Evolutionary conservation across 64 coral and sea anemone genomes (phyloP).

Genomic region (Pocillopora damicornis): DNA sequence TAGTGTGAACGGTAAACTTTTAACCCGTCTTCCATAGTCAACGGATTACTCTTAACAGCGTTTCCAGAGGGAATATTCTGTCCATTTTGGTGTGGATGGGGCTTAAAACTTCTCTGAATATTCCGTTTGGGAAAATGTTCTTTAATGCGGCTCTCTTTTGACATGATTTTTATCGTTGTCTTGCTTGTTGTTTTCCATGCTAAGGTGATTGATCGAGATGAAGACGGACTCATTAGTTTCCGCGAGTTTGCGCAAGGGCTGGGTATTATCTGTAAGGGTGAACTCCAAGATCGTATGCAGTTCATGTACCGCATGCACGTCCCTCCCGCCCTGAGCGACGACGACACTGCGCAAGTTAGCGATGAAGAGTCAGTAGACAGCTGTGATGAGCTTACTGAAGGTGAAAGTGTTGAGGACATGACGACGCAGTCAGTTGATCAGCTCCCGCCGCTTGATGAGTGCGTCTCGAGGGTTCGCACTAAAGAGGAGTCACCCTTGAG

Average conservation of each 20-base stretch:
- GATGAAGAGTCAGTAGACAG: slow-evolving; percentile 71
- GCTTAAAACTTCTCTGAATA: too few species aligned
- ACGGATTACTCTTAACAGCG: too few species aligned
- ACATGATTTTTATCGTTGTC: neutral
- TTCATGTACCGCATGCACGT: slow-evolving; percentile 94
- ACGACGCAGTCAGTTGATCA: slow-evolving; percentile 2
- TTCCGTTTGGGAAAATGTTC: too few species aligned
- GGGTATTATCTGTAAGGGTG: slow-evolving; percentile 84
- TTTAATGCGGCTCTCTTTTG: too few species aligned
- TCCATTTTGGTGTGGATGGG: too few species aligned
- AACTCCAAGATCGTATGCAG: slow-evolving; percentile 78
- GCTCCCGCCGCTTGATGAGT: neutral
- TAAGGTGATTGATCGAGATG: slow-evolving; percentile 83
- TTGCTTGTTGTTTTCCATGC: neutral
- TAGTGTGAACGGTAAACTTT: too few species aligned
- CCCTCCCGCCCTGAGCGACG: slow-evolving; percentile 47
- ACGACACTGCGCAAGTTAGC: slow-evolving; percentile 29
- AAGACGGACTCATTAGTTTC: slow-evolving; percentile 87
- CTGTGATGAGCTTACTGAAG: slow-evolving; percentile 68
- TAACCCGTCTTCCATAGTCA: too few species aligned
- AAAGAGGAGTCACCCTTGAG: neutral
- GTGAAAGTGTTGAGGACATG: slow-evolving; percentile 13
- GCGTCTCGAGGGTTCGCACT: neutral
- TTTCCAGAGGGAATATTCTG: too few species aligned
- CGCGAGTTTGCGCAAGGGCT: slow-evolving; percentile 75